Conservation (phyloP, 2,888 invertebrate species). For the Dynastes grantii region DNA sequence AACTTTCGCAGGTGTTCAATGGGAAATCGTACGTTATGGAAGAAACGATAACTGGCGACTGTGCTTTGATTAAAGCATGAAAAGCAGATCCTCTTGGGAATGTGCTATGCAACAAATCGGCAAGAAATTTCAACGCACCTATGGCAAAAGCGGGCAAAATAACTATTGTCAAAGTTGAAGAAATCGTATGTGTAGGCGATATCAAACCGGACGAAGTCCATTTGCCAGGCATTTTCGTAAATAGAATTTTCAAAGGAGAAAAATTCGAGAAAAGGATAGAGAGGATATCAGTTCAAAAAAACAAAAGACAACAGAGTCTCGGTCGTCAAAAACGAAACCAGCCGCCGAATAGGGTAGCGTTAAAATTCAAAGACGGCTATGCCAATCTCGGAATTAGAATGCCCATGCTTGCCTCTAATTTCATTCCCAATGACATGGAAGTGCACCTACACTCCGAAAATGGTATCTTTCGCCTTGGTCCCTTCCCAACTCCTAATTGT, state of each 20-base stretch:
- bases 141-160: constrained; percentile 95
- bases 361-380: constrained; percentile 94
- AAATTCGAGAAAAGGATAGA: constrained; percentile 94
- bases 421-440: constrained; percentile 87
- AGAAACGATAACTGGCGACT: constrained; percentile 96
- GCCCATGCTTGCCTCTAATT: constrained; percentile 96
- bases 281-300: constrained; percentile 76
- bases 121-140: constrained; percentile 95
- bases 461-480: constrained; percentile 96
- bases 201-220: constrained; percentile 89
- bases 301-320: constrained; percentile 66
- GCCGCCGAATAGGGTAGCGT: constrained; percentile 88
- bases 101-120: constrained; percentile 89
- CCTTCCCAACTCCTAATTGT: constrained; percentile 86
- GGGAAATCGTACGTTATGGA: constrained; percentile 95
- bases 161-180: constrained; percentile 96
- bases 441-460: constrained; percentile 98
- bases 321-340: constrained; percentile 70
- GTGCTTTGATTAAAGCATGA: constrained; percentile 96
- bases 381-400: constrained; percentile 95
- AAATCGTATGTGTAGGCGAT: constrained; percentile 90
- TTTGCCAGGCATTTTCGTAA: constrained; percentile 94
- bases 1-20: constrained; percentile 84
- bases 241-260: constrained; percentile 85
- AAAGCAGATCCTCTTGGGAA: constrained; percentile 97